Conservation (phyloP, 2,888 invertebrate genomes). For the Eupsilia transversa region DNA sequence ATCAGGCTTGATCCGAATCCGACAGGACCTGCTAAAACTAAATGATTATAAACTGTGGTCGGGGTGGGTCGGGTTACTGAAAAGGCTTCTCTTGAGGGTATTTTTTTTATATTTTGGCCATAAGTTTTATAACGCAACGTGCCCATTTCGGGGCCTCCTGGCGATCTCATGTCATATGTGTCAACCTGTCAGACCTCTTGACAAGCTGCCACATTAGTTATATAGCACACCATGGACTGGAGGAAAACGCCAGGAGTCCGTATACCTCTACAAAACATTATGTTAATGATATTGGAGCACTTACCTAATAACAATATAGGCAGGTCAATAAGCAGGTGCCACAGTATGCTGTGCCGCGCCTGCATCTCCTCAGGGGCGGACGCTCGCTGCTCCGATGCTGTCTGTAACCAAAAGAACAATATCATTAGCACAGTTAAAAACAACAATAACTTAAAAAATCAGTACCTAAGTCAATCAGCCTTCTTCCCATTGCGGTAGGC, state of each 20-base stretch:
- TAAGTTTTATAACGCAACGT: background rate
- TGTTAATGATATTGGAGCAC: conserved; percentile 51
- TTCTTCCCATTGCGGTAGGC: too few species aligned
- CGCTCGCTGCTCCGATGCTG: conserved; percentile 74
- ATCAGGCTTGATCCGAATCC: too few species aligned
- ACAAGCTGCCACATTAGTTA: too few species aligned
- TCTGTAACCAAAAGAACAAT: conserved; percentile 76
- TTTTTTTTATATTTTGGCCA: background rate
- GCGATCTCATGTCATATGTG: background rate
- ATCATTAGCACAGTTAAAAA: conserved; percentile 3
- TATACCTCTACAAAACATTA: background rate
- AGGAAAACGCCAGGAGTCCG: too few species aligned
- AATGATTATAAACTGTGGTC: too few species aligned
- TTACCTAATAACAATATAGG: conserved; percentile 86
- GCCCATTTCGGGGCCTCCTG: background rate
- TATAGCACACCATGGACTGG: too few species aligned
- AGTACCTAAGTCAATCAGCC: too few species aligned
- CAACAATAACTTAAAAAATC: background rate
- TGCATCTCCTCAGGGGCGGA: conserved; percentile 82
- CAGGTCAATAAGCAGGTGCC: conserved; percentile 86
- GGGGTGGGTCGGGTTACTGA: too few species aligned
- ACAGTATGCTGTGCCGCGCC: conserved; percentile 84
- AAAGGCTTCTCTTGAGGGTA: background rate
- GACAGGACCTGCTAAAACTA: too few species aligned
- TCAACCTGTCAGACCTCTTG: background rate